These are phyloP conservation scores for Diaperis boleti DNA, from an alignment of 2,888 invertebrate species.

Conservation along the genomic window DNA sequence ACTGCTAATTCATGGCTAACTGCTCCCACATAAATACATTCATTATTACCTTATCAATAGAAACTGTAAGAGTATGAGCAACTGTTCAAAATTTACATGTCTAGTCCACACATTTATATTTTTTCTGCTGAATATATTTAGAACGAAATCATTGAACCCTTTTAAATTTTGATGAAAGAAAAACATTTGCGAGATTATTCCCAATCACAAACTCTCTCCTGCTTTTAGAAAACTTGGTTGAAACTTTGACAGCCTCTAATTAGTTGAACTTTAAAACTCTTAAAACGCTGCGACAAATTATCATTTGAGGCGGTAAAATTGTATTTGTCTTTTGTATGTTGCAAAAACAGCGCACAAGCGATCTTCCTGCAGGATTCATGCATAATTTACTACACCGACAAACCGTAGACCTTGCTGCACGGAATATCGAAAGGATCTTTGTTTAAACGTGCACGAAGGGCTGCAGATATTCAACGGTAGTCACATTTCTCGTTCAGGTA, in stretches of 20 bases:
- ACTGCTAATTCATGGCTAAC: no score
- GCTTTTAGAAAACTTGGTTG: background rate
- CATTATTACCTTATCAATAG: no score
- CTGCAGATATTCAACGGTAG: background rate
- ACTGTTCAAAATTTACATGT: no score
- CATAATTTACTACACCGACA: slow-evolving; percentile 35
- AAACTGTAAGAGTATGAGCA: no score
- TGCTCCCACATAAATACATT: no score
- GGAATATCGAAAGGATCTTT: slow-evolving; percentile 10
- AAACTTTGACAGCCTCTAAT: background rate
- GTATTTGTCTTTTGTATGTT: background rate
- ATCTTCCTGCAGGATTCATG: slow-evolving; percentile 34
- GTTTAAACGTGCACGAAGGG: slow-evolving; percentile 14
- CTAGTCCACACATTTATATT: no score
- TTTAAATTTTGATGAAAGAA: background rate
- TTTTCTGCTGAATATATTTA: no score
- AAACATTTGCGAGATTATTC: no score
- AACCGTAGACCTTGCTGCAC: slow-evolving; percentile 20
- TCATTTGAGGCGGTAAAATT: background rate
- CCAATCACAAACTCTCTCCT: no score
- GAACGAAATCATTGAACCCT: no score
- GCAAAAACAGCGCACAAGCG: slow-evolving; percentile 3
- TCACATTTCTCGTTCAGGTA: background rate
- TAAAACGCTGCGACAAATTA: background rate
- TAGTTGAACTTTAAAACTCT: background rate